Evolutionary conservation across 2,113 vertebrate genomes (phyloP).

Genomic region (Dasyurus viverrinus): DNA sequence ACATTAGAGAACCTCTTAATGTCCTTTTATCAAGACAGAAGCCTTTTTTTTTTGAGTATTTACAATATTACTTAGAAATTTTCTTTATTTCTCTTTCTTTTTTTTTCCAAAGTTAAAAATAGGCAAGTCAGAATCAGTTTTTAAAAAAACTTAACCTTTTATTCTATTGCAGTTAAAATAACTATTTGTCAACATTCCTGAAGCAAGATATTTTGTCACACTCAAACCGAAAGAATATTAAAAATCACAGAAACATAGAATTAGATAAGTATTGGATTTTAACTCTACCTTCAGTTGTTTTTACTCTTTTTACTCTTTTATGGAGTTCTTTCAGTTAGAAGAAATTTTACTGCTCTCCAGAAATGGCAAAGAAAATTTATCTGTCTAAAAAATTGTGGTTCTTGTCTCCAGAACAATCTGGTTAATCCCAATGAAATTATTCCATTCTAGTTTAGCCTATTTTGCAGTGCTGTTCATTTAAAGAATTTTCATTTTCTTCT

Average conservation of each 20-base stretch:
- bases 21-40: slow-evolving; percentile 38
- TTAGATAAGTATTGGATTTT: neutral
- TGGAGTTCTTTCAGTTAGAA: neutral
- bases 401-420: neutral
- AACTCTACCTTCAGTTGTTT: neutral
- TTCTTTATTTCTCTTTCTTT: neutral
- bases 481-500: neutral
- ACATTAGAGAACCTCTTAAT: slow-evolving; percentile 31
- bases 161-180: neutral
- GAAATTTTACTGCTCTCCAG: neutral
- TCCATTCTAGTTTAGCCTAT: slow-evolving; percentile 5
- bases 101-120: neutral
- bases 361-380: neutral
- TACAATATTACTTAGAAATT: neutral
- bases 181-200: neutral
- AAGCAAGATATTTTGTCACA: neutral
- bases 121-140: neutral
- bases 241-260: neutral
- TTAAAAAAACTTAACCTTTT: neutral
- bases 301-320: too few species aligned
- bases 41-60: neutral
- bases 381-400: neutral
- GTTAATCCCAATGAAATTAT: neutral
- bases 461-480: neutral
- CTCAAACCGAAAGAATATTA: neutral